phyloP scores from a whole-genome alignment of 1,140 invertebrate species.

The Epicauta chinensis region DNA sequence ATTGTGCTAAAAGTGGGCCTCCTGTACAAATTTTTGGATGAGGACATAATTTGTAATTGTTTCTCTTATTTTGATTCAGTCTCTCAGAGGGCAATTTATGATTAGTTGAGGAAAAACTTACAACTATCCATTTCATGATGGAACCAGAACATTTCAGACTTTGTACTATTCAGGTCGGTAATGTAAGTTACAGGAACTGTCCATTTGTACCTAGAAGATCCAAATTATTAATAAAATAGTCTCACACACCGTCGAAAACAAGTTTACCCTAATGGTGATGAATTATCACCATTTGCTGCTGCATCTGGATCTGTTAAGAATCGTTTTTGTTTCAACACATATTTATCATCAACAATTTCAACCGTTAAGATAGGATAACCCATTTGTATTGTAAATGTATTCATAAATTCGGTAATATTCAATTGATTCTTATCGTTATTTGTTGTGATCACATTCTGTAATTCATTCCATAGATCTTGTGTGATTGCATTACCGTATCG shows the following conservation, averaged over 20 bases:
- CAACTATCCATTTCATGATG: constrained; percentile 47
- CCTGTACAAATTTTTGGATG: no score
- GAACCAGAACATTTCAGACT: constrained; percentile 51
- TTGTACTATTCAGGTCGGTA: constrained; percentile 47
- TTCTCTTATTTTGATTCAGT: no score
- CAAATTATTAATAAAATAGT: neutral
- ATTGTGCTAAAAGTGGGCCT: no score
- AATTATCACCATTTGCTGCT: constrained; percentile 28
- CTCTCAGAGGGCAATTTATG: no score
- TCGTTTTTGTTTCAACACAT: constrained; percentile 62
- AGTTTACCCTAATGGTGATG: constrained; percentile 9
- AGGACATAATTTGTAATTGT: no score
- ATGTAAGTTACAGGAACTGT: constrained; percentile 74
- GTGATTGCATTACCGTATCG: constrained; percentile 73
- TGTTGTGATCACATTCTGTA: constrained; percentile 45
- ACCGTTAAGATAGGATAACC: constrained; percentile 79
- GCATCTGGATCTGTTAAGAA: constrained; percentile 64
- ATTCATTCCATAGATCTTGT: constrained; percentile 63
- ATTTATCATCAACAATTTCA: constrained; percentile 43
- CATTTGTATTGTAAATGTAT: constrained; percentile 91
- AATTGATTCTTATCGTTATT: constrained; percentile 42
- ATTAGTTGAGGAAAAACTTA: constrained; percentile 38
- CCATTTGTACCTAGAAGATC: constrained; percentile 65
- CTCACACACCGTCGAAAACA: neutral
- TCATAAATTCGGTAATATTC: constrained; percentile 69